These are phyloP conservation scores for Melanaphis sacchari DNA, from an alignment of 1,140 invertebrate genomes.

Conservation along the genomic window DNA sequence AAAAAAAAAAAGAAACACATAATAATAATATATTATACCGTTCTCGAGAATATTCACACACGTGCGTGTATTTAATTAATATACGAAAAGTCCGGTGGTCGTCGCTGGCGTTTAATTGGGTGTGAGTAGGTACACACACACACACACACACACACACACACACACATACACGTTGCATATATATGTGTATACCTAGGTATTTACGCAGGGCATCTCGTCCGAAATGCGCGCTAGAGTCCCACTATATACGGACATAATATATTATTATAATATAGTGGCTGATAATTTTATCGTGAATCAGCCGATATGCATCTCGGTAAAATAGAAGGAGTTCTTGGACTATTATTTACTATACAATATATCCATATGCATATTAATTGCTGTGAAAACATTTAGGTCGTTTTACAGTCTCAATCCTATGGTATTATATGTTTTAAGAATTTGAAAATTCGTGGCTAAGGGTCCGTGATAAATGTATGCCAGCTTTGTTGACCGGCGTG, in stretches of 20 bases:
- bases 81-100: slow-evolving; percentile 3
- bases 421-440: not conserved
- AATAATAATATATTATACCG: not conserved
- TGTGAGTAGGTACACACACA: not conserved
- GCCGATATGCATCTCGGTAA: no score
- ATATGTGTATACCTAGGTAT: no score
- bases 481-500: no score
- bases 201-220: no score
- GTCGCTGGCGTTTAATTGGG: not conserved
- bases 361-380: not conserved
- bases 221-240: no score
- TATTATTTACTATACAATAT: no score
- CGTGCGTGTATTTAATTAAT: not conserved
- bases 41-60: not conserved
- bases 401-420: not conserved
- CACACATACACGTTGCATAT: no score
- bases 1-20: not conserved
- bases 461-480: not conserved
- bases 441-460: not conserved
- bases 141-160: not conserved
- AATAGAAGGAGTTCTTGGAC: no score
- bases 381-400: not conserved
- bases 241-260: no score
- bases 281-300: no score
- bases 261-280: no score